Percentiles rank a stretch among this genome's conserved stretches.
These are phyloP conservation scores for Drosophila dunni DNA, from an alignment of 1,140 invertebrate genomes.

Conservation along the genomic window DNA sequence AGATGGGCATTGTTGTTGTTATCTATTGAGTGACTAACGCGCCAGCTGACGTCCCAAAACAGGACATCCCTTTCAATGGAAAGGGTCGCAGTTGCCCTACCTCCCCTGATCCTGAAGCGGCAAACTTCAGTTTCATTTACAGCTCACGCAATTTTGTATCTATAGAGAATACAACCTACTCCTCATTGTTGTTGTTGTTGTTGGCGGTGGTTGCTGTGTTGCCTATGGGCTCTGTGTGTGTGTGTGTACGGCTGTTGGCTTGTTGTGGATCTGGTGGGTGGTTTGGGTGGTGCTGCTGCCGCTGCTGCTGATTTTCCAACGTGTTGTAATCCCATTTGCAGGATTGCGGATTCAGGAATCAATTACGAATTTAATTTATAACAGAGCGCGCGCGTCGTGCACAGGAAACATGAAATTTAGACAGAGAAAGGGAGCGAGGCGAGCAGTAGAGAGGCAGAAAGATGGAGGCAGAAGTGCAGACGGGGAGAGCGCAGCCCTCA, in stretches of 20 bases:
- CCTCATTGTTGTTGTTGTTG: conserved; percentile 29
- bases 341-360: conserved; percentile 82
- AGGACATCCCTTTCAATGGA: background rate
- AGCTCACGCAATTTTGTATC: conserved; percentile 73
- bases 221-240: conserved; percentile 1
- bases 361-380: conserved; percentile 83
- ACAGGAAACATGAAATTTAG: conserved; percentile 58
- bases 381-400: conserved; percentile 55
- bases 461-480: no score
- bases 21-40: conserved; percentile 74
- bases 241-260: conserved; percentile 1
- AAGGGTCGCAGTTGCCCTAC: background rate
- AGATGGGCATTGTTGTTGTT: conserved; percentile 19
- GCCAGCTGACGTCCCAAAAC: conserved; percentile 64
- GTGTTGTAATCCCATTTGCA: conserved; percentile 83
- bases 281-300: conserved; percentile 6
- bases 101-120: background rate
- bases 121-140: conserved; percentile 60
- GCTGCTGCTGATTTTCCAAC: conserved; percentile 66
- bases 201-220: conserved; percentile 17
- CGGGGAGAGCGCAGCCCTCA: no score
- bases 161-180: conserved; percentile 41
- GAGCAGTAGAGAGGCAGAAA: background rate
- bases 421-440: conserved; percentile 1
- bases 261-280: conserved; percentile 9